Evolutionary conservation across 2,888 invertebrate genomes (phyloP), one percentile per base, ranked within the genome.

Genomic region (Dorcus parallelipipedus): DNA sequence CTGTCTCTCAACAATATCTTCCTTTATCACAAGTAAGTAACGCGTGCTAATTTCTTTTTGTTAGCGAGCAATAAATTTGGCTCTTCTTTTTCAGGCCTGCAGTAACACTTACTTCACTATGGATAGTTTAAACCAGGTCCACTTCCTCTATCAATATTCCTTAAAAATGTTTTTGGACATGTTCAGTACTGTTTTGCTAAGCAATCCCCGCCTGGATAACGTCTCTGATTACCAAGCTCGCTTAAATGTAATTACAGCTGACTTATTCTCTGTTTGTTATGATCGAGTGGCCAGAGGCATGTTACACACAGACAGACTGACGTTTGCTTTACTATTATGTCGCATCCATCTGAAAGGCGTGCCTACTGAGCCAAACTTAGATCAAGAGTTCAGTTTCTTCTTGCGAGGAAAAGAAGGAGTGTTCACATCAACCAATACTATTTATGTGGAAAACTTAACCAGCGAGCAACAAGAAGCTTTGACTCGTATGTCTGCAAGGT

Each of bases 91-190:
- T 80, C 14, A 88, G 81, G 97, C 97, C 3, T 99, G 99, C 82
- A 96, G 96, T 74, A 95, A 95, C 76, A 98, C 99, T 75, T 99
- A 98, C 82, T 98, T 99, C 81, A 98, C 97, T 0, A 92, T 99
- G 90, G 98, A 99, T 76, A 93, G 95, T 54, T 84, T 99, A 62
- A 95, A 98, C 80, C 93, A 97, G 84, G 93, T 99, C 38, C 98
- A 99, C 82, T 98, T 97, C 88, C 81, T 99, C 65, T 99, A 99
- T 80, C 98, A 99, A 77, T 99, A 97, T 79, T 98, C 98, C 0
- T 82, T 99, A 66, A 95, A 98, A 81, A 98, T 99, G 90, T 97
- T 99, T 84, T 83, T 99, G 74, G 97, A 98, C 70, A 97, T 99
- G 76, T 99, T 99, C 82, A 95, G 93, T 64, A 91, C 93, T 3